Conservation (phyloP, 2,797 vertebrate species). For the Ataeniobius toweri region DNA sequence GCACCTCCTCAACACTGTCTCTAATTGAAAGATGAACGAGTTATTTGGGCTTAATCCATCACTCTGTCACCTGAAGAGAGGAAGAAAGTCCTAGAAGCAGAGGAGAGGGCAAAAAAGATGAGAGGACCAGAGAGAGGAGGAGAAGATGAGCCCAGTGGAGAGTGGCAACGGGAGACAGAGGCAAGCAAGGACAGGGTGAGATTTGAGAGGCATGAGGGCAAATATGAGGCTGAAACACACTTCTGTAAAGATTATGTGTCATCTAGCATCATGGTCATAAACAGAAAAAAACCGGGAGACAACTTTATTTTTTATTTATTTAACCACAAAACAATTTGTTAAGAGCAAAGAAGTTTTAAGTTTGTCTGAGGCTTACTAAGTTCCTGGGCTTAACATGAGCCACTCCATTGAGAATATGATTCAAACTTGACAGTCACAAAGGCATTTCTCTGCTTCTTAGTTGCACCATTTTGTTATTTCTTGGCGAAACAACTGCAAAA, state of each 20-base stretch:
- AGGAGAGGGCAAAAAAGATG: slow-evolving; percentile 15
- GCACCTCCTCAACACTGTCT: slow-evolving; percentile 76
- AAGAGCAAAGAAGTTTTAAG: background rate
- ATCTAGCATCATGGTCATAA: slow-evolving; percentile 25
- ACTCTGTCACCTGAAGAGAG: slow-evolving; percentile 74
- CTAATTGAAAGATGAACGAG: slow-evolving; percentile 85
- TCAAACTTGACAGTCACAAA: slow-evolving; percentile 31
- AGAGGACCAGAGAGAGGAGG: slow-evolving; percentile 3
- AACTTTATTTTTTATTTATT: background rate
- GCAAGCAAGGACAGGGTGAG: background rate
- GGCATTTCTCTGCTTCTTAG: background rate
- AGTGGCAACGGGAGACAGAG: background rate
- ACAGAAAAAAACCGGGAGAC: background rate
- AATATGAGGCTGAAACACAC: slow-evolving; percentile 5
- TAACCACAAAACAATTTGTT: background rate
- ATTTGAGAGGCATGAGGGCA: slow-evolving; percentile 3
- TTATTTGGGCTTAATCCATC: slow-evolving; percentile 84
- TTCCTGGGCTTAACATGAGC: slow-evolving; percentile 36
- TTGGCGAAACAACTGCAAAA: slow-evolving; percentile 30
- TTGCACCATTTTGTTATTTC: slow-evolving; percentile 31
- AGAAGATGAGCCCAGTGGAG: slow-evolving; percentile 14
- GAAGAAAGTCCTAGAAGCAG: slow-evolving; percentile 46
- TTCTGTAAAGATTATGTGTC: slow-evolving; percentile 28
- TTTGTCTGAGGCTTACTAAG: slow-evolving; percentile 2
- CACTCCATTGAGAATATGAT: slow-evolving; percentile 32